phyloP scores from a whole-genome alignment of 2,888 invertebrate species.

The Himalopsyche anomala region DNA sequence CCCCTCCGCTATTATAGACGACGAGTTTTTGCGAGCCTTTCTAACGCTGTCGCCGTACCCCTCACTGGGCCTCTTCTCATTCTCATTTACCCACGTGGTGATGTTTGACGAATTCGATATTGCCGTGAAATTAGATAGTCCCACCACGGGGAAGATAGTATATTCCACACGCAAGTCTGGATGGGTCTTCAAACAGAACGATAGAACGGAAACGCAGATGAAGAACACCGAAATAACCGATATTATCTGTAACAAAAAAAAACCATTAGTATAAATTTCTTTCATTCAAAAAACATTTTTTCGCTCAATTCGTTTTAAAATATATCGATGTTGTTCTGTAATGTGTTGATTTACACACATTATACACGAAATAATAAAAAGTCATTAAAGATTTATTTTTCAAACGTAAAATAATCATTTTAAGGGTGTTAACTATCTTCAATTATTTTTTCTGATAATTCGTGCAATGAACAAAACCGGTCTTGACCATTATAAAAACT shows the following conservation, averaged over 20 bases:
- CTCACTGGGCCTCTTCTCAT: constrained; percentile 57
- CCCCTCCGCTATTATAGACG: background rate
- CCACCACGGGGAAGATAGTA: constrained; percentile 66
- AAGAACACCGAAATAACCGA: constrained; percentile 96
- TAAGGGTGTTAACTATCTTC: too few species aligned
- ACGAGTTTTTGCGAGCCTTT: constrained; percentile 41
- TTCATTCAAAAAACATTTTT: too few species aligned
- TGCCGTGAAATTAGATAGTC: constrained; percentile 57
- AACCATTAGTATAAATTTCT: background rate
- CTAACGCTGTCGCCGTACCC: constrained; percentile 11
- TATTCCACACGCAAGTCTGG: constrained; percentile 86
- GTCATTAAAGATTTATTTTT: too few species aligned
- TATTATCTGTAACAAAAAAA: constrained; percentile 82
- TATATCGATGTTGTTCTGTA: too few species aligned
- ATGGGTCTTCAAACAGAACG: constrained; percentile 97
- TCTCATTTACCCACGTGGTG: constrained; percentile 67
- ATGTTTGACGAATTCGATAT: constrained; percentile 56
- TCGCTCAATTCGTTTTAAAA: too few species aligned
- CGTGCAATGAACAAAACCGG: too few species aligned
- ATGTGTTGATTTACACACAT: too few species aligned
- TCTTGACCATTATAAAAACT: too few species aligned
- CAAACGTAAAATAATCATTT: too few species aligned
- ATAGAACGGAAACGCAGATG: constrained; percentile 96
- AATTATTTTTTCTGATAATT: too few species aligned
- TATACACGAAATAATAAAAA: too few species aligned